These are phyloP conservation scores for Amblyopsis rosae DNA, from an alignment of 2,113 vertebrate species.

Conservation along the genomic window DNA sequence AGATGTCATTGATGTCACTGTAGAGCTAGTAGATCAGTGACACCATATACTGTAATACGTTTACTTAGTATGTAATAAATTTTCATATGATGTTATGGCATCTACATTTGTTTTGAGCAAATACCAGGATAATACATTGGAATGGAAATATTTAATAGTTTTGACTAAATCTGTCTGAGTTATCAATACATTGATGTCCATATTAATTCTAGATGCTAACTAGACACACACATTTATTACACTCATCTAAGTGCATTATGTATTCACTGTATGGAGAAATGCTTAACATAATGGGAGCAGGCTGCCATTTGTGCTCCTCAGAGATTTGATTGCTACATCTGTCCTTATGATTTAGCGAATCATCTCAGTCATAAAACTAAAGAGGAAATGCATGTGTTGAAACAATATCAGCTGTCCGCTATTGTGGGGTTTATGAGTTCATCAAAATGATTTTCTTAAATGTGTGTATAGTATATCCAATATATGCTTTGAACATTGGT, in stretches of 20 bases:
- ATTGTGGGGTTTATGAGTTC: constrained; percentile 41
- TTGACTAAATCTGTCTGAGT: too few relatives aligned
- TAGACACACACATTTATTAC: neutral
- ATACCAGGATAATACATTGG: too few relatives aligned
- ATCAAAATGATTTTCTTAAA: constrained; percentile 38
- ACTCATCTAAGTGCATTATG: neutral
- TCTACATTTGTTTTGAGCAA: too few relatives aligned
- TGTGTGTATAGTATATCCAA: constrained; percentile 19
- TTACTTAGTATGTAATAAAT: too few relatives aligned
- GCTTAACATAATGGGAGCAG: constrained; percentile 7
- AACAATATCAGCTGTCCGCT: constrained; percentile 42
- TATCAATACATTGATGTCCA: too few relatives aligned
- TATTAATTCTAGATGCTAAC: too few relatives aligned
- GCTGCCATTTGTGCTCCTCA: neutral
- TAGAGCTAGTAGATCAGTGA: too few relatives aligned
- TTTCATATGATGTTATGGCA: too few relatives aligned
- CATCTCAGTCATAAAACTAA: constrained; percentile 35
- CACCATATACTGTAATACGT: too few relatives aligned
- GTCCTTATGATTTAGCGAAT: constrained; percentile 24
- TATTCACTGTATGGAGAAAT: constrained; percentile 32
- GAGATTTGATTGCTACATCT: constrained; percentile 17
- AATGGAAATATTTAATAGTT: too few relatives aligned
- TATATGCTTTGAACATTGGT: constrained; percentile 25
- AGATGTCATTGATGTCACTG: too few relatives aligned
- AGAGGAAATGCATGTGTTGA: constrained; percentile 36